Conservation (phyloP, 2,113 vertebrate species). For the Gnathonemus longibarbis region DNA sequence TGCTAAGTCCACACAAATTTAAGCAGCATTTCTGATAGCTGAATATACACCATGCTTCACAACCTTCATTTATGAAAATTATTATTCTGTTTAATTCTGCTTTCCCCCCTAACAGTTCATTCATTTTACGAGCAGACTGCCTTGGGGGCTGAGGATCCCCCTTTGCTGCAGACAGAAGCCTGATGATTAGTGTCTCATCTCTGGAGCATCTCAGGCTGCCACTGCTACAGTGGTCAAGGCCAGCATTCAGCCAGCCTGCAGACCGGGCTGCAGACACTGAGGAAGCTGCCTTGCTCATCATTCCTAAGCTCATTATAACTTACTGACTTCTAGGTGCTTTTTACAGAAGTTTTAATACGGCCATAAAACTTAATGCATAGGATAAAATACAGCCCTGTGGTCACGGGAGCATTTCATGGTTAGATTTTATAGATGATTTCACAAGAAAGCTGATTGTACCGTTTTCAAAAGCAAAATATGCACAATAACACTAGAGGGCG, state of each 20-base stretch:
- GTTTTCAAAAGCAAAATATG: not conserved
- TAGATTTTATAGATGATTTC: not conserved
- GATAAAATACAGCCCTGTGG: not conserved
- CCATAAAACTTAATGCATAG: not conserved
- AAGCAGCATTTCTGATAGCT: not conserved
- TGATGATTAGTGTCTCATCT: not conserved
- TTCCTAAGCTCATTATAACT: not conserved
- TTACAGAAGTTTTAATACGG: not conserved
- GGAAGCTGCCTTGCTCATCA: not conserved
- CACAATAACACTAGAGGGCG: constrained; percentile 14
- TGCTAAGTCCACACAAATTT: not conserved
- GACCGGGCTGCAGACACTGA: not conserved
- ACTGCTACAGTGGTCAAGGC: not conserved
- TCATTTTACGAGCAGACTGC: not conserved
- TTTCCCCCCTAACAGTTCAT: not conserved
- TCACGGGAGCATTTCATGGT: not conserved
- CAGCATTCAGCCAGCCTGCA: not conserved
- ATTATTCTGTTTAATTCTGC: not conserved
- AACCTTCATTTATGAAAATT: not conserved
- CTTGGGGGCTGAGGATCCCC: not conserved
- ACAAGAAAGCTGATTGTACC: not conserved
- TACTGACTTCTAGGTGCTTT: not conserved
- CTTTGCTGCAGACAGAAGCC: not conserved
- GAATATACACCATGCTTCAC: not conserved
- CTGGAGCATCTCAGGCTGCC: not conserved